Conservation (phyloP, 2,113 vertebrate species). For the Nematolebias whitei region DNA sequence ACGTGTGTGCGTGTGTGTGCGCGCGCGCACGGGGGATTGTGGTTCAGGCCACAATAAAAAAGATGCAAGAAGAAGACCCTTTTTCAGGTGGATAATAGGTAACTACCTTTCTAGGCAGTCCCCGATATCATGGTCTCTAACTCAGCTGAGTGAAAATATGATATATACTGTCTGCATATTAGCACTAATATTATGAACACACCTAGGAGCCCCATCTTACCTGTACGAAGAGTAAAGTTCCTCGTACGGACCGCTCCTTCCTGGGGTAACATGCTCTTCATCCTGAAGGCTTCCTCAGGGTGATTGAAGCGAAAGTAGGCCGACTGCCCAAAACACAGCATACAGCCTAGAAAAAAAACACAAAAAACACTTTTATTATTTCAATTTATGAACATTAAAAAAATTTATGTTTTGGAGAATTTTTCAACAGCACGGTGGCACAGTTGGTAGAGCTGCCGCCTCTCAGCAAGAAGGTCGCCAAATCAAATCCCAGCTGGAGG, state of each 20-base stretch:
- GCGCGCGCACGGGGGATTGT: too few relatives aligned
- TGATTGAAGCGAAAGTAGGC: constrained; percentile 96
- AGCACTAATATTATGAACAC: too few relatives aligned
- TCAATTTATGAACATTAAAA: too few relatives aligned
- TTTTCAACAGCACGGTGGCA: too few relatives aligned
- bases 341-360: constrained; percentile 86
- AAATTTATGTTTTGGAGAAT: neutral
- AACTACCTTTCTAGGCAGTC: too few relatives aligned
- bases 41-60: too few relatives aligned
- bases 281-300: constrained; percentile 93
- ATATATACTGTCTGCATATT: neutral
- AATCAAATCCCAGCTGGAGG: too few relatives aligned
- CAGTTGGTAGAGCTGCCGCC: too few relatives aligned
- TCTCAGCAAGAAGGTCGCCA: too few relatives aligned
- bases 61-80: too few relatives aligned
- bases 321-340: constrained; percentile 95
- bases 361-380: neutral
- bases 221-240: constrained; percentile 63
- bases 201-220: constrained; percentile 8
- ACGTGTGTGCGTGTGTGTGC: too few relatives aligned
- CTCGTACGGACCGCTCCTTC: constrained; percentile 62
- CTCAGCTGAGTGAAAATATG: neutral
- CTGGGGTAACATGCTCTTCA: constrained; percentile 92
- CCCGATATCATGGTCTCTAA: neutral
- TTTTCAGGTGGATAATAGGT: too few relatives aligned